These are phyloP conservation scores for Brachionichthys hirsutus DNA, from an alignment of 2,113 vertebrate species.

Conservation along the genomic window DNA sequence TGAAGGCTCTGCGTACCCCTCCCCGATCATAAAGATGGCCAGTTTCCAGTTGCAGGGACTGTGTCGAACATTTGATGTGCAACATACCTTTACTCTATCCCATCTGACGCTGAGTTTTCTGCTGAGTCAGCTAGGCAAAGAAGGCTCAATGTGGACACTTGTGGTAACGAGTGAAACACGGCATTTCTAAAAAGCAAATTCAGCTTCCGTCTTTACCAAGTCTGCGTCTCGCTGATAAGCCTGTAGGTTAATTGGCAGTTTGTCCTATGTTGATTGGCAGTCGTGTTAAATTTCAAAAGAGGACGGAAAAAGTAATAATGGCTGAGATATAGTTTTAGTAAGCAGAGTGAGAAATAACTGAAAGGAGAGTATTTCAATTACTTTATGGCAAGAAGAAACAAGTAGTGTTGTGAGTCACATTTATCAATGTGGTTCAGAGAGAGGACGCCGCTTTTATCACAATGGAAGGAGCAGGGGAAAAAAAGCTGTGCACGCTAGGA, in stretches of 20 bases:
- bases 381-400: not conserved
- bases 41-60: no score
- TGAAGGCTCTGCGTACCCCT: no score
- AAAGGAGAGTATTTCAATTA: not conserved
- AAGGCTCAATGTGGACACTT: not conserved
- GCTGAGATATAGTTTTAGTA: no score
- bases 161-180: slow-evolving; percentile 18
- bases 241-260: not conserved
- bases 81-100: no score
- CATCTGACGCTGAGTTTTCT: not conserved
- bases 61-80: no score
- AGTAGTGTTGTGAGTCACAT: slow-evolving; percentile 17
- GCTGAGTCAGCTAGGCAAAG: not conserved
- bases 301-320: not conserved
- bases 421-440: slow-evolving; percentile 1
- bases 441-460: not conserved
- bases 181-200: slow-evolving; percentile 22
- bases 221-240: slow-evolving; percentile 11
- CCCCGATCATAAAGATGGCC: no score
- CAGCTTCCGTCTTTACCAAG: slow-evolving; percentile 6
- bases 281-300: not conserved
- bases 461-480: slow-evolving; percentile 24
- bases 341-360: not conserved
- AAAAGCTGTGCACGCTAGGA: slow-evolving; percentile 39
- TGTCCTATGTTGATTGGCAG: not conserved